Base-by-base conservation (phyloP, 2,797 vertebrate genomes). In the Lerista edwardsae region DNA sequence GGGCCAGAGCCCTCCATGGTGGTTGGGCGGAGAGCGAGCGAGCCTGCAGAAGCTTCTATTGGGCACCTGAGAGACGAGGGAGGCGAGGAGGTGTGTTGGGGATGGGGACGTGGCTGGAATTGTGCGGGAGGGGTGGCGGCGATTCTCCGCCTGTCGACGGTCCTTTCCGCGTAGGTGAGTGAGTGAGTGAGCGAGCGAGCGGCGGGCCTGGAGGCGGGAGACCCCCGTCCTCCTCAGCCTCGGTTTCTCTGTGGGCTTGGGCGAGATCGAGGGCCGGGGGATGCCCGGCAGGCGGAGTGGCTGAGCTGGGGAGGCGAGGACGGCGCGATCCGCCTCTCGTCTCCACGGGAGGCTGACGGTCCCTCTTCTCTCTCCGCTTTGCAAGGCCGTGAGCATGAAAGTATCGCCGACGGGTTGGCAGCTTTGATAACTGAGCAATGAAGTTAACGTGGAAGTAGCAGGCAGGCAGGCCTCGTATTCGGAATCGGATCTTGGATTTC, bases 71-170 rank as follows among this genome's bases (percentile, higher is more conserved):
- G 55, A 47, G 41, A 19, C 57, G 61, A 65, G 31, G 17, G 64
- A 68, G 44, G 80, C 8, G 12, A 36, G 65, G 79, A 34, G 76
- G 29, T 36, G 76, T 27, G 25, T 15, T n/a, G 67, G n/a, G 6
- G 14, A 31, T 59, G 85, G 80, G 59, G 80, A 82, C 80, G 80
- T 86, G 80, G 85, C 80, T 80, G 15, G 59, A 21, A 2, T 2
- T 31, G 29, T 67, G 44, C 77, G 10, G 31, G 21, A 51, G 31
- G 11, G 11, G 25, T 12, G 64, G 25, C 9, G 36, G 29, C 44
- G 67, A n/a, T 59, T 57, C n/a, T 21, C 2, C 17, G 34, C 23
- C 71, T 27, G 64, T 14, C 62, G 47, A 8, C 3, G 61, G 62
- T 27, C 31, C 51, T 72, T 47, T 36, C 51, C 23, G n/a, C n/a